Conservation (phyloP, 2,888 invertebrate species). For the Corythucha ciliata region DNA sequence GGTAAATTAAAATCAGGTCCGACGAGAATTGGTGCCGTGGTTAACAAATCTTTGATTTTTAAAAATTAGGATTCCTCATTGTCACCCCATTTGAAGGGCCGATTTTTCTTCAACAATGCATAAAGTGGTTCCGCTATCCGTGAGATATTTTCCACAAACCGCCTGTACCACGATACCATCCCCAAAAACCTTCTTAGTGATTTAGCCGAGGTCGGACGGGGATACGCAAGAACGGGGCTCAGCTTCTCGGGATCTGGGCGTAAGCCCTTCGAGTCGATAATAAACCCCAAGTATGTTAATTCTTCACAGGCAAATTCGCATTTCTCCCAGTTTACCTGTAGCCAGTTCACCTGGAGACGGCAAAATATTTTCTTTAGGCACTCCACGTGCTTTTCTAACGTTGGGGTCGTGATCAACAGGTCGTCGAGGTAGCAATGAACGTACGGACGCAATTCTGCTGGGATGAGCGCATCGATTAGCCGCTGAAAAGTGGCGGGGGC, state of each 20-base stretch:
- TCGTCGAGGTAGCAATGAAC: slow-evolving; percentile 5
- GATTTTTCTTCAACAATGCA: slow-evolving; percentile 27
- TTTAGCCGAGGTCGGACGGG: slow-evolving; percentile 14
- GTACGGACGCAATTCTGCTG: slow-evolving; percentile 4
- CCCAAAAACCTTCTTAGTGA: slow-evolving; percentile 21
- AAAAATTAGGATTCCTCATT: slow-evolving; percentile 20
- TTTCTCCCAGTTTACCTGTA: slow-evolving; percentile 10
- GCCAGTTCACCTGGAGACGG: background rate
- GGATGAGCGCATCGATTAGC: slow-evolving; percentile 20
- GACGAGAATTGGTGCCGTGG: slow-evolving; percentile 22
- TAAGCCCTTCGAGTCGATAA: slow-evolving; percentile 6
- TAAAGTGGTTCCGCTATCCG: slow-evolving; percentile 30
- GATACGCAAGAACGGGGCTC: slow-evolving; percentile 6
- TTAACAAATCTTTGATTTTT: slow-evolving; percentile 6
- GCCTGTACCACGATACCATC: slow-evolving; percentile 29
- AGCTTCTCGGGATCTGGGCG: slow-evolving; percentile 18
- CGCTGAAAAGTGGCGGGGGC: slow-evolving; percentile 22
- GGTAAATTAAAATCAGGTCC: slow-evolving; percentile 27
- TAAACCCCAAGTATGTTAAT: slow-evolving; percentile 16
- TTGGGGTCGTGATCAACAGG: background rate
- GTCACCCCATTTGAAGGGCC: slow-evolving; percentile 15
- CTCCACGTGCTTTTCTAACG: slow-evolving; percentile 9
- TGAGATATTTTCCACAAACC: slow-evolving; percentile 34
- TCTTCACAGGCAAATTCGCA: slow-evolving; percentile 9
- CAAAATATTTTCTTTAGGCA: slow-evolving; percentile 1